These are phyloP conservation scores for Polydrusus pterygomalis DNA, from an alignment of 2,888 invertebrate genomes.

Conservation along the genomic window DNA sequence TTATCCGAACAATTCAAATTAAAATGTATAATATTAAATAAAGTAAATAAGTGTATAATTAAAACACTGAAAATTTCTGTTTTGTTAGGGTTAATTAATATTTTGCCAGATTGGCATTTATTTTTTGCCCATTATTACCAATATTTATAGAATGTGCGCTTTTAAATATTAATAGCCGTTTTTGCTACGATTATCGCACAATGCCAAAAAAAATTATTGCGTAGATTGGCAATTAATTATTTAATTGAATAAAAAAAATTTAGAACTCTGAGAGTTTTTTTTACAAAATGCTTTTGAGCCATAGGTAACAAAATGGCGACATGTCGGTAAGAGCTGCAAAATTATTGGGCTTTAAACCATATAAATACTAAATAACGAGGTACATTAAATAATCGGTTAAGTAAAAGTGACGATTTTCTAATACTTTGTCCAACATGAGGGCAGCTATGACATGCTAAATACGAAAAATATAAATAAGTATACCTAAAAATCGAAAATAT, in stretches of 20 bases:
- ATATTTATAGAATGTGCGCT: slow-evolving; percentile 11
- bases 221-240: neutral
- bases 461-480: no score
- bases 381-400: no score
- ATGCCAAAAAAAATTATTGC: neutral
- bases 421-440: no score
- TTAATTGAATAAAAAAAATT: neutral
- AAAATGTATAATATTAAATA: slow-evolving; percentile 11
- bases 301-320: no score
- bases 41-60: slow-evolving; percentile 24
- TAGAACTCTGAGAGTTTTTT: neutral
- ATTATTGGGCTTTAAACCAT: no score
- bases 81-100: slow-evolving; percentile 27
- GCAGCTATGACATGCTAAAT: no score
- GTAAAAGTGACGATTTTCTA: no score
- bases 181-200: neutral
- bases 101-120: slow-evolving; percentile 13
- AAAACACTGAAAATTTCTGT: slow-evolving; percentile 26
- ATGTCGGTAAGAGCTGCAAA: no score
- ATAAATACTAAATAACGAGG: no score
- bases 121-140: slow-evolving; percentile 4
- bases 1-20: slow-evolving; percentile 6
- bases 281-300: no score
- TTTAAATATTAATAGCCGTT: slow-evolving; percentile 2
- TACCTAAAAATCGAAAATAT: no score